Percentiles rank a stretch among this genome's conserved stretches.
These are phyloP conservation scores for Nemurella pictetii DNA, from an alignment of 2,888 invertebrate genomes.

Conservation along the genomic window DNA sequence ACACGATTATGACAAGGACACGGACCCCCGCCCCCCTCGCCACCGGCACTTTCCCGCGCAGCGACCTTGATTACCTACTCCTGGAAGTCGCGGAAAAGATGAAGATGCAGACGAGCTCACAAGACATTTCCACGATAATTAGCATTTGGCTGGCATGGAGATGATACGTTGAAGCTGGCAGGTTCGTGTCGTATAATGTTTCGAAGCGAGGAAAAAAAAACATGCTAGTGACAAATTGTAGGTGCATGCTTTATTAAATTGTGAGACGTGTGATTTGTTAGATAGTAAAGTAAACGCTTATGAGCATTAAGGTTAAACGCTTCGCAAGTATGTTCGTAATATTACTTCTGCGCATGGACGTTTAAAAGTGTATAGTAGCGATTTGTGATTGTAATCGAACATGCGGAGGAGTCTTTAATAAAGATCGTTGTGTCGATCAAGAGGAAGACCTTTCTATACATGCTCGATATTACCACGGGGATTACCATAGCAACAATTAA, in stretches of 20 bases:
- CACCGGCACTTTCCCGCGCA: not conserved
- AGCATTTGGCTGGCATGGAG: too few relatives aligned
- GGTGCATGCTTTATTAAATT: not conserved
- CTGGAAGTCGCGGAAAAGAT: not conserved
- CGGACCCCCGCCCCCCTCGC: not conserved
- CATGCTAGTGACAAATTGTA: not conserved
- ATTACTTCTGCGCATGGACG: not conserved
- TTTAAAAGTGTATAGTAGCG: not conserved
- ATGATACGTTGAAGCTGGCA: not conserved
- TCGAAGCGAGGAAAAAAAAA: too few relatives aligned
- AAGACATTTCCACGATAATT: not conserved
- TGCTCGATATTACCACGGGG: not conserved
- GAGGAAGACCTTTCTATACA: not conserved
- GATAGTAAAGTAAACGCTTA: not conserved
- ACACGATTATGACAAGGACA: not conserved
- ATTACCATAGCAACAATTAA: not conserved
- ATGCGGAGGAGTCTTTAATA: too few relatives aligned
- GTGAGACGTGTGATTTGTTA: not conserved
- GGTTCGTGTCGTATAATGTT: too few relatives aligned
- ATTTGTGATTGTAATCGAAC: not conserved
- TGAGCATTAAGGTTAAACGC: not conserved
- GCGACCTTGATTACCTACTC: not conserved
- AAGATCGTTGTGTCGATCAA: not conserved
- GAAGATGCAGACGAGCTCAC: too few relatives aligned
- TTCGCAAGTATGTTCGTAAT: not conserved